Base-by-base conservation (phyloP, 2,888 invertebrate species). In the Patella caerulea region DNA sequence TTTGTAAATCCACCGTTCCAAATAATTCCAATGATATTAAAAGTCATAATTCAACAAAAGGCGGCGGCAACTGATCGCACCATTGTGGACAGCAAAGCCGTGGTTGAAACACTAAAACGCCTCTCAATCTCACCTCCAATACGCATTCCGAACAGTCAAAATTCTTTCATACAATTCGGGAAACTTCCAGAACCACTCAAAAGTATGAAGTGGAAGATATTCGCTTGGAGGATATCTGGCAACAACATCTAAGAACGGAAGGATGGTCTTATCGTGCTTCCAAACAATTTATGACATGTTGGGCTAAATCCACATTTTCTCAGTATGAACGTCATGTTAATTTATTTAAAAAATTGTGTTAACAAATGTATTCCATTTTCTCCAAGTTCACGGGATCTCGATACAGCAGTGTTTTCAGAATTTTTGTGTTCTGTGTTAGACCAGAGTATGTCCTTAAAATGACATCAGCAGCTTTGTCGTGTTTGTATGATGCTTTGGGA, bases 161-260 rank as follows among this genome's bases (percentile, higher is more conserved):
- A 24, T 11, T 19, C 19, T 11, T 65, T 65, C n/a, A n/a, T 65
- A n/a, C 19, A 7, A 65, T n/a, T 65, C 15, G 65, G 65, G 2
- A n/a, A n/a, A 65, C n/a, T 19, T n/a, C n/a, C 24, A 34, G 19
- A 54, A 72, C 52, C 72, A 19, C 5, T 45, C 52, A 72, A 72
- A 24, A 72, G 53, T 72, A 17, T 19, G 7, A 29, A 14, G 72
- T 72, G 72, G 72, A 72, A 72, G n/a, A 72, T 72, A 54, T 72
- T 72, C 19, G 72, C 45, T 54, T 72, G 72, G 72, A 72, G 72
- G 52, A 72, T 72, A 29, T 72, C 19, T 72, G 72, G 72, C 14
- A 19, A n/a, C 19, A 52, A 12, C 45, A 52, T 19, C 52, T 72
- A 72, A 54, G 19, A 19, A 24, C 14, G 12, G 19, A 54, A 53